These are phyloP conservation scores for Thinocorus orbignyianus DNA, from an alignment of 2,113 vertebrate genomes.

Conservation along the genomic window DNA sequence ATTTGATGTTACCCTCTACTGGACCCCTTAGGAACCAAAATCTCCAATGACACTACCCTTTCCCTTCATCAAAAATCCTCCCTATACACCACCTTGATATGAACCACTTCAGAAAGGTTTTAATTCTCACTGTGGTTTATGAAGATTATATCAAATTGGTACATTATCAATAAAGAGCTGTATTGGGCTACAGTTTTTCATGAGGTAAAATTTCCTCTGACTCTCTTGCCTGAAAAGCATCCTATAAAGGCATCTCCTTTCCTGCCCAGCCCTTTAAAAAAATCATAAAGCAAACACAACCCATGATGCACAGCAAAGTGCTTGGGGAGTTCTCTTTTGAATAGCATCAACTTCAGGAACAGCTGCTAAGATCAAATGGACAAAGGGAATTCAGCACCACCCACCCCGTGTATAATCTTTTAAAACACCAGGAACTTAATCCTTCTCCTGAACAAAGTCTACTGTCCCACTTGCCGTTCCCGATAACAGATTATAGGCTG, in stretches of 20 bases:
- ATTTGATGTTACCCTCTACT: not conserved
- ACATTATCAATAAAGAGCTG: not conserved
- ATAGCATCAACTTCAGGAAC: conserved; percentile 64
- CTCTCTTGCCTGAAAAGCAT: not conserved
- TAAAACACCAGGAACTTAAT: conserved; percentile 61
- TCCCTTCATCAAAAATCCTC: not conserved
- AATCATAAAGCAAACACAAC: not conserved
- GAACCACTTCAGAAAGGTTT: not conserved
- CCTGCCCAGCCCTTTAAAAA: not conserved
- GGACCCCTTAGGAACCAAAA: not conserved
- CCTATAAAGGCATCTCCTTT: not conserved
- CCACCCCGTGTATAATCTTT: conserved; percentile 24
- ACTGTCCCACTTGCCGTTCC: not conserved
- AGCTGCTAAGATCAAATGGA: conserved; percentile 75
- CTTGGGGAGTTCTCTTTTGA: conserved; percentile 61
- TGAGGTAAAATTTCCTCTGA: not conserved
- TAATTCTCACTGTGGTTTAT: not conserved
- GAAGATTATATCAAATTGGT: not conserved
- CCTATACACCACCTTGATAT: not conserved
- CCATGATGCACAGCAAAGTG: conserved; percentile 14
- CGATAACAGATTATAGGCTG: not conserved
- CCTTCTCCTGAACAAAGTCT: not conserved
- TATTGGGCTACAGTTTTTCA: not conserved
- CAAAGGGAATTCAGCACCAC: conserved; percentile 53
- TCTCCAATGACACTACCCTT: not conserved